Evolutionary conservation across 2,797 vertebrate genomes (phyloP).

Genomic region (Aeoliscus strigatus): DNA sequence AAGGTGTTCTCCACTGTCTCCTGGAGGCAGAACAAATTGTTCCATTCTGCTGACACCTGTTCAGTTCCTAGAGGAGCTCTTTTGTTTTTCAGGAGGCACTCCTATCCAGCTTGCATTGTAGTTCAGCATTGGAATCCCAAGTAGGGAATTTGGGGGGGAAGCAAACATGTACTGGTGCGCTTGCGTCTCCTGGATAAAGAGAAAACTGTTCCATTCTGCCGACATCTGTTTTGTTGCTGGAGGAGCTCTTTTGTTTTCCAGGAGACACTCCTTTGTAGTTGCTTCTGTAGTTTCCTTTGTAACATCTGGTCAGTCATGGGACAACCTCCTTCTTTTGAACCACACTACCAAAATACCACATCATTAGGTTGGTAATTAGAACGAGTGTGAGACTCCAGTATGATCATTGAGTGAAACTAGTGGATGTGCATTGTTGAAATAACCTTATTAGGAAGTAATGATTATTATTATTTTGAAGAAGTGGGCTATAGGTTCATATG

Average conservation of each 20-base stretch:
- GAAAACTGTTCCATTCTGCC: constrained; percentile 8
- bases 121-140: too few species aligned
- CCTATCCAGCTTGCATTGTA: constrained; percentile 7
- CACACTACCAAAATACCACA: neutral
- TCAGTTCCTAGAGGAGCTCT: constrained; percentile 5
- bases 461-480: too few species aligned
- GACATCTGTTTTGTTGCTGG: constrained; percentile 11
- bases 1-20: constrained; percentile 1
- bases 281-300: constrained; percentile 11
- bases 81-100: constrained; percentile 26
- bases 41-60: constrained; percentile 18
- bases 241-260: constrained; percentile 28
- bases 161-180: constrained; percentile 5
- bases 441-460: too few species aligned
- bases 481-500: neutral
- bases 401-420: too few species aligned
- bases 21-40: constrained; percentile 2
- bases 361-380: too few species aligned
- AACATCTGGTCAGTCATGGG: neutral
- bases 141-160: too few species aligned
- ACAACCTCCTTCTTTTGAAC: neutral
- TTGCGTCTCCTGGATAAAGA: neutral
- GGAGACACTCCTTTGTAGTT: too few species aligned
- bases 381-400: too few species aligned
- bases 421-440: too few species aligned